Percentiles rank a stretch among this genome's conserved stretches.
Conservation (phyloP, 2,888 invertebrate species). For the Biston betularia region DNA sequence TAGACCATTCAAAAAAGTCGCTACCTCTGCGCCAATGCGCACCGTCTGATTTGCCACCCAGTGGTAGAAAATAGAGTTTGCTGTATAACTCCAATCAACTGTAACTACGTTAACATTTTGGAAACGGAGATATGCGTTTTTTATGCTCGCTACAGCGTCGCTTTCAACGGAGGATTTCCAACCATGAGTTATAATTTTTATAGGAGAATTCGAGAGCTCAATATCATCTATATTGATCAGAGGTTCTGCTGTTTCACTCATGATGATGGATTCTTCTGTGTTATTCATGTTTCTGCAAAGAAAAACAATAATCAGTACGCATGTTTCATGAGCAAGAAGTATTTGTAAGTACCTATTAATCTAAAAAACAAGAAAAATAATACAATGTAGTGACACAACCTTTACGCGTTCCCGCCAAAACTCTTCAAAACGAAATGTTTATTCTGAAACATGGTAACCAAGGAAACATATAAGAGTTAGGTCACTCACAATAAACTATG, state of each 20-base stretch:
- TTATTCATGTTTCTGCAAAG: conserved; percentile 48
- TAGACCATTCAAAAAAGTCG: conserved; percentile 55
- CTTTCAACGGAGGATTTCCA: conserved; percentile 77
- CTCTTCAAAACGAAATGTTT: too few species aligned
- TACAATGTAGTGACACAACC: too few species aligned
- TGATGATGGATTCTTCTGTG: conserved; percentile 50
- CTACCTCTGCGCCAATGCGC: conserved; percentile 54
- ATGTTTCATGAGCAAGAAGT: too few species aligned
- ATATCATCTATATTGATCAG: conserved; percentile 32
- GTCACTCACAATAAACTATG: too few species aligned
- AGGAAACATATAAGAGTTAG: too few species aligned
- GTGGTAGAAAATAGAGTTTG: conserved; percentile 61
- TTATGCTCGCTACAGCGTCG: conserved; percentile 65
- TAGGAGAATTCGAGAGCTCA: conserved; percentile 50
- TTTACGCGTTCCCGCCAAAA: too few species aligned
- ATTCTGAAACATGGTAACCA: too few species aligned
- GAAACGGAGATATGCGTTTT: conserved; percentile 69
- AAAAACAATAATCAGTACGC: background rate
- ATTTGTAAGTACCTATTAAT: too few species aligned
- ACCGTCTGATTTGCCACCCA: conserved; percentile 62
- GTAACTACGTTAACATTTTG: conserved; percentile 74
- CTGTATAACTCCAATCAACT: conserved; percentile 69
- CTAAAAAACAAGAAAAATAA: background rate
- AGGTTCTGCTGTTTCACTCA: conserved; percentile 51
- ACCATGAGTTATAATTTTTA: conserved; percentile 82